Conservation (phyloP, 2,797 vertebrate species). For the Anguilla marmorata region DNA sequence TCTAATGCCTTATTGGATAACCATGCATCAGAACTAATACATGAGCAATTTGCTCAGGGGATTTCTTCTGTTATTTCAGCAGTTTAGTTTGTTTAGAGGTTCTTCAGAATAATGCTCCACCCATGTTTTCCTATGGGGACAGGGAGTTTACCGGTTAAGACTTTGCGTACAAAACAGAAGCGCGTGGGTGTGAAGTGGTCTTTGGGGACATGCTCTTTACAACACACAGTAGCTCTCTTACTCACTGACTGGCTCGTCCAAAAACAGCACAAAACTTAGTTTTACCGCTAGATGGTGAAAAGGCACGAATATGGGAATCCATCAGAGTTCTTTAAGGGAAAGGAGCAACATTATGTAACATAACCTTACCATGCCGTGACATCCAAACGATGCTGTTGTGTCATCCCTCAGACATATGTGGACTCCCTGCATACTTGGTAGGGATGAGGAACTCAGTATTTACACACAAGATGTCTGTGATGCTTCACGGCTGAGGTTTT, state of each 20-base stretch:
- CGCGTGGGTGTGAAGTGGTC: constrained; percentile 19
- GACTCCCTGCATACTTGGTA: constrained; percentile 1
- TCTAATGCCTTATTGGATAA: not conserved
- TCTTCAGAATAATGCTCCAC: constrained; percentile 3
- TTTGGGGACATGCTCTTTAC: constrained; percentile 22
- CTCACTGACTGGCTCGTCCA: not conserved
- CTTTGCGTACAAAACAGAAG: constrained; percentile 6
- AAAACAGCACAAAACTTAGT: not conserved
- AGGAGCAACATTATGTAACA: not conserved
- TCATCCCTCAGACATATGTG: not conserved
- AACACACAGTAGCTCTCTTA: not conserved
- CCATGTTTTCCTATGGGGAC: constrained; percentile 12
- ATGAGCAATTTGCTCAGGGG: not conserved
- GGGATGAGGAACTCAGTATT: constrained; percentile 4
- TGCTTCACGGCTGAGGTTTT: constrained; percentile 51
- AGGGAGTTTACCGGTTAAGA: constrained; percentile 7
- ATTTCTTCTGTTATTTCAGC: not conserved
- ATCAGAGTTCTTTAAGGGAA: not conserved
- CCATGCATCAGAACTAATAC: not conserved
- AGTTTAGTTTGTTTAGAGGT: constrained; percentile 11
- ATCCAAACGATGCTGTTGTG: not conserved
- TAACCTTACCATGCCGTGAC: not conserved
- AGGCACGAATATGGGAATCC: not conserved
- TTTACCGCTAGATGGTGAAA: not conserved
- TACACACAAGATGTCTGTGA: constrained; percentile 30